Evolutionary conservation across 2,888 invertebrate genomes (phyloP).

Genomic region (Iselma pallidipennis): DNA sequence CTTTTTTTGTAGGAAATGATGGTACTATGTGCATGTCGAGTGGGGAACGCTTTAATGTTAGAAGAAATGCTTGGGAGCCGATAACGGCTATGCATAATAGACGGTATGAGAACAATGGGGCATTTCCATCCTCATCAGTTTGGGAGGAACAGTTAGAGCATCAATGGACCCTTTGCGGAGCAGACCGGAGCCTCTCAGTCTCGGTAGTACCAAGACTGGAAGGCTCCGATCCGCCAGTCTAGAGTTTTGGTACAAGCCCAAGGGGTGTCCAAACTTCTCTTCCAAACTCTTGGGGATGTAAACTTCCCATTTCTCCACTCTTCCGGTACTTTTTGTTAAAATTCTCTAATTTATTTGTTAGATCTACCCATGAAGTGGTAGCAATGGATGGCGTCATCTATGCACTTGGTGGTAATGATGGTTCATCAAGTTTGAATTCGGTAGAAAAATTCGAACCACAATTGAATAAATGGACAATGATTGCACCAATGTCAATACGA

Average conservation of each 20-base stretch:
- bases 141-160: too few relatives aligned
- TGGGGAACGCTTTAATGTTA: slow-evolving; percentile 66
- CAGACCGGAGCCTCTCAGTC: too few relatives aligned
- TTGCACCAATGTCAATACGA: slow-evolving; percentile 68
- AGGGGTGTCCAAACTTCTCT: too few relatives aligned
- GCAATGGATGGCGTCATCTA: slow-evolving; percentile 65
- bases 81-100: slow-evolving; percentile 69
- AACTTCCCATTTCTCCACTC: not conserved
- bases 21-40: slow-evolving; percentile 71
- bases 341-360: slow-evolving; percentile 47
- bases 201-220: too few relatives aligned
- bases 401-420: slow-evolving; percentile 72
- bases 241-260: too few relatives aligned
- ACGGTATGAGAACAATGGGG: slow-evolving; percentile 57
- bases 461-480: slow-evolving; percentile 67
- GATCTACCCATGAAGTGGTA: slow-evolving; percentile 72
- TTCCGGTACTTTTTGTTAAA: not conserved
- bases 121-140: too few relatives aligned
- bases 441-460: slow-evolving; percentile 69
- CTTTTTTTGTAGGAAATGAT: slow-evolving; percentile 48
- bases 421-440: slow-evolving; percentile 69
- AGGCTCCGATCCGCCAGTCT: too few relatives aligned
- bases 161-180: too few relatives aligned
- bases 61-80: slow-evolving; percentile 69
- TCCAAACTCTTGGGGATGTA: too few relatives aligned